These are phyloP conservation scores for Phrynocephalus guinanensis DNA, from an alignment of 2,797 vertebrate genomes.

Conservation along the genomic window DNA sequence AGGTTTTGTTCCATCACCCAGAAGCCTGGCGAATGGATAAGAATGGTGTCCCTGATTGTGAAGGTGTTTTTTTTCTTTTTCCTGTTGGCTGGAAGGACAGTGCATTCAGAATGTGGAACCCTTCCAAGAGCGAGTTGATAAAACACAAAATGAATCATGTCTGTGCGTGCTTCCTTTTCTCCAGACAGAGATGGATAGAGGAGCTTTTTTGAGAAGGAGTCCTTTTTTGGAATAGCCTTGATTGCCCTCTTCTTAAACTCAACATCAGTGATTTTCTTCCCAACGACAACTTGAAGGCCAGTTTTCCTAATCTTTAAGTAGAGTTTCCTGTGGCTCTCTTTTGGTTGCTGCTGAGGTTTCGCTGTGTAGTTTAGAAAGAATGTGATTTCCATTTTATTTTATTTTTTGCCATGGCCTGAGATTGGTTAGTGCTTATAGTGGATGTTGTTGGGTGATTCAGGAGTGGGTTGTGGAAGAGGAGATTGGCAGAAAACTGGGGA, in stretches of 20 bases:
- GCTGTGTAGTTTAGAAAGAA: too few species aligned
- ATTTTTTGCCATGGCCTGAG: too few species aligned
- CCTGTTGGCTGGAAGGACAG: not conserved
- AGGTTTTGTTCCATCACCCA: rapidly evolving
- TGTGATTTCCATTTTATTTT: too few species aligned
- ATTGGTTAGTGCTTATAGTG: too few species aligned
- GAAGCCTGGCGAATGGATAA: not conserved
- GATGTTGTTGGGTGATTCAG: too few species aligned
- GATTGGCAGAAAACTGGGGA: not conserved
- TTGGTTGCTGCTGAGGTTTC: too few species aligned
- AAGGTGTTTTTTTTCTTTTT: not conserved
- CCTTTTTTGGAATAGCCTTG: not conserved
- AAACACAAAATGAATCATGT: not conserved
- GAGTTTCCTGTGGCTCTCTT: not conserved
- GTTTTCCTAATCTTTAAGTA: not conserved
- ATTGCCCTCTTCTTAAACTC: not conserved
- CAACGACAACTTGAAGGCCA: not conserved
- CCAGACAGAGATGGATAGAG: not conserved
- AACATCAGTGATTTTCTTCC: not conserved
- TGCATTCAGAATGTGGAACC: rapidly evolving
- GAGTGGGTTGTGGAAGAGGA: too few species aligned
- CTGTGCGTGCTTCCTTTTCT: not conserved
- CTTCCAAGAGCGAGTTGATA: not conserved
- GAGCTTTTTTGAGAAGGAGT: not conserved
- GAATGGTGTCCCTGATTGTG: not conserved